Conservation (phyloP, 2,113 vertebrate species). For the Progne subis region DNA sequence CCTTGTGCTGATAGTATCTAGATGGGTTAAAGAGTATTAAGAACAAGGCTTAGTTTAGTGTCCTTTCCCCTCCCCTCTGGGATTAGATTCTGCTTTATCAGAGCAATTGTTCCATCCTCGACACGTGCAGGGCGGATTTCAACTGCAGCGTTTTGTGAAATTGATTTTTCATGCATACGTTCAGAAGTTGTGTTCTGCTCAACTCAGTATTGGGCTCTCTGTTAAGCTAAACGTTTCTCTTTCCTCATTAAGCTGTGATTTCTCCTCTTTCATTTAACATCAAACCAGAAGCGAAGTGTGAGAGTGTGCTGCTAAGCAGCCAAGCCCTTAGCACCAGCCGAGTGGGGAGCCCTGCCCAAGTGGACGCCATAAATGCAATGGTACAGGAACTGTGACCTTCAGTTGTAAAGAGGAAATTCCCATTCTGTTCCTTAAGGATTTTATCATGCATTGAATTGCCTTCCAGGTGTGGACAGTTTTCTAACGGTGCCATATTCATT, state of each 20-base stretch:
- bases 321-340: background rate
- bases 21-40: conserved; percentile 42
- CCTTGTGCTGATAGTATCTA: conserved; percentile 31
- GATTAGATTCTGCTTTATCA: conserved; percentile 30
- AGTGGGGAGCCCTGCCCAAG: background rate
- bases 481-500: background rate
- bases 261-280: background rate
- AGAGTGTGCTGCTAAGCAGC: background rate
- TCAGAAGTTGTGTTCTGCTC: background rate
- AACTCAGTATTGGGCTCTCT: background rate
- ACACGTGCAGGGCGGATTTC: background rate
- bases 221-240: background rate
- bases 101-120: background rate
- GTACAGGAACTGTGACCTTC: background rate
- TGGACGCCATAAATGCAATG: background rate
- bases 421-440: background rate
- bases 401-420: background rate
- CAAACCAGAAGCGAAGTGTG: background rate
- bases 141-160: background rate
- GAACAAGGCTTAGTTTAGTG: conserved; percentile 29
- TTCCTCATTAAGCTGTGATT: background rate
- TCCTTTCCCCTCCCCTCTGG: conserved; percentile 3
- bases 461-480: background rate
- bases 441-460: background rate
- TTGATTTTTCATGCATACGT: background rate